Evolutionary conservation across 2,888 invertebrate genomes (phyloP).

Genomic region (Gnatocerus cornutus): DNA sequence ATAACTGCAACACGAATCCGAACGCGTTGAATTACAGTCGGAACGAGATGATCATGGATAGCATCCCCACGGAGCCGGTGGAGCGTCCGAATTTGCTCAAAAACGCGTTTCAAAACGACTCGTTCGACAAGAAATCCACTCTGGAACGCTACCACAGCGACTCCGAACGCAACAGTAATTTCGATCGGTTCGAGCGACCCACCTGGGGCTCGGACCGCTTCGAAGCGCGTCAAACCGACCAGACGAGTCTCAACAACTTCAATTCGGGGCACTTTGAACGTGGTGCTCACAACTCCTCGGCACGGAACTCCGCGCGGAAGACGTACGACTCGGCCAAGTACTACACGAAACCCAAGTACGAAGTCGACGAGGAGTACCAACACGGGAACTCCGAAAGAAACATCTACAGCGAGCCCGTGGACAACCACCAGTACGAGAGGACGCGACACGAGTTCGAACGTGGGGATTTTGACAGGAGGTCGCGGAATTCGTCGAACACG

Average conservation of each 20-base stretch:
- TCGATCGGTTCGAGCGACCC: slow-evolving; percentile 74
- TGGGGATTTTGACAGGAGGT: slow-evolving; percentile 72
- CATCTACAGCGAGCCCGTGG: slow-evolving; percentile 70
- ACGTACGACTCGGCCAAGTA: slow-evolving; percentile 68
- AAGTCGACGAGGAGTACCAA: slow-evolving; percentile 66
- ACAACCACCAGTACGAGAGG: slow-evolving; percentile 68
- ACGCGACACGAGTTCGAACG: slow-evolving; percentile 76
- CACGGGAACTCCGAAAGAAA: slow-evolving; percentile 70
- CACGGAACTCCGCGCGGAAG: slow-evolving; percentile 62
- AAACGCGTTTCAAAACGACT: slow-evolving; percentile 76
- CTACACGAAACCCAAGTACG: slow-evolving; percentile 68
- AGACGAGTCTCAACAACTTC: slow-evolving; percentile 63
- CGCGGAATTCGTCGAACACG: slow-evolving; percentile 68
- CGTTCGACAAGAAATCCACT: slow-evolving; percentile 78
- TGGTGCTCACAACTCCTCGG: slow-evolving; percentile 60
- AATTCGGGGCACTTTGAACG: slow-evolving; percentile 65
- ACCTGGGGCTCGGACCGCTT: slow-evolving; percentile 75
- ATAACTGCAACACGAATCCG: slow-evolving; percentile 89
- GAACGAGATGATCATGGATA: slow-evolving; percentile 71
- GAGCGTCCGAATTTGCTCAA: slow-evolving; percentile 74
- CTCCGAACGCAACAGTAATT: slow-evolving; percentile 72
- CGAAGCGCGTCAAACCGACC: slow-evolving; percentile 73
- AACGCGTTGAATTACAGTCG: slow-evolving; percentile 87
- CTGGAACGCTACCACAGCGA: slow-evolving; percentile 77
- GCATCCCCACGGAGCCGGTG: slow-evolving; percentile 70